phyloP scores from a whole-genome alignment of 1,140 invertebrate genomes.

The Thaumatotibia leucotreta region DNA sequence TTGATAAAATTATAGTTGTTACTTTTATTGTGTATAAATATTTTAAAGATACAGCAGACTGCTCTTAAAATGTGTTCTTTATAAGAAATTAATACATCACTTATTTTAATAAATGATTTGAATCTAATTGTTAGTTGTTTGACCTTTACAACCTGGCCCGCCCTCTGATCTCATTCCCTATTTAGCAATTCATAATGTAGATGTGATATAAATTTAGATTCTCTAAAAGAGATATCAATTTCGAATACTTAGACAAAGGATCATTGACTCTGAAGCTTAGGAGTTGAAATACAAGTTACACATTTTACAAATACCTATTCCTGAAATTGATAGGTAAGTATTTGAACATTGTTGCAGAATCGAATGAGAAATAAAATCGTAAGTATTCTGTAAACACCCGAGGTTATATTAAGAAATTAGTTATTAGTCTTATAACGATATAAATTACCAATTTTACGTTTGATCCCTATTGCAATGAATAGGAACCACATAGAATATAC shows the following conservation, averaged over 20 bases:
- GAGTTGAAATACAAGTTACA: too few relatives aligned
- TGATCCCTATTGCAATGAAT: too few relatives aligned
- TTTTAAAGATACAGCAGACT: slow-evolving; percentile 47
- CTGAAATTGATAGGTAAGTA: too few relatives aligned
- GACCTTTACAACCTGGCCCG: background rate
- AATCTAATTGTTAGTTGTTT: slow-evolving; percentile 28
- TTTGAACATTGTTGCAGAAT: too few relatives aligned
- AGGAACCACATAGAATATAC: too few relatives aligned
- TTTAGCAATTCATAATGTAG: background rate
- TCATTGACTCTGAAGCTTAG: background rate
- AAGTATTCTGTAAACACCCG: too few relatives aligned
- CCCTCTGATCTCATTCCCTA: background rate
- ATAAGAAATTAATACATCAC: slow-evolving; percentile 70
- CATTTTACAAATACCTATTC: too few relatives aligned
- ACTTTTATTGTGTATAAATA: slow-evolving; percentile 23
- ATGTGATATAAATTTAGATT: background rate
- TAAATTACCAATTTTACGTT: too few relatives aligned
- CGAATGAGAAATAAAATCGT: too few relatives aligned
- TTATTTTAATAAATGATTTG: slow-evolving; percentile 75
- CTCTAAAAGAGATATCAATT: background rate
- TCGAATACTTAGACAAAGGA: background rate
- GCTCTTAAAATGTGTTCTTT: slow-evolving; percentile 70
- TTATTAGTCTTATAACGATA: too few relatives aligned
- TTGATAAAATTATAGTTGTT: slow-evolving; percentile 5
- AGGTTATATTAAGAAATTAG: too few relatives aligned